Evolutionary conservation across 2,113 vertebrate species (phyloP), one percentile per base, ranked within the genome.

Genomic region (Etheostoma spectabile): DNA sequence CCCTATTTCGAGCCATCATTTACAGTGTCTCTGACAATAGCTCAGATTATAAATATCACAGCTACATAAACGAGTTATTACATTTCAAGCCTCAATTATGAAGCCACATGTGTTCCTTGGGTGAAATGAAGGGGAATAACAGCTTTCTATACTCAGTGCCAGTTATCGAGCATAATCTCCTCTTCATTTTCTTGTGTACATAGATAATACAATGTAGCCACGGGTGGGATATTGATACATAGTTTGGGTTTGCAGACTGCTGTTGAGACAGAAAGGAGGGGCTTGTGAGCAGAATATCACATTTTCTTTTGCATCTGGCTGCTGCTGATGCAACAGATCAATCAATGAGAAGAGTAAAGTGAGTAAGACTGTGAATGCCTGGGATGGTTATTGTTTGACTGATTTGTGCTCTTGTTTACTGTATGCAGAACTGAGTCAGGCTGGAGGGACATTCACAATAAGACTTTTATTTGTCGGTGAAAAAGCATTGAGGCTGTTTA

Each of bases 401-500:
- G 45, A 46, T 80, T 69, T 8, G 8, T 67, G 48, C 33, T 49
- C 60, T 60, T 59, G 74, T 67, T 70, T 21, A 77, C 35, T 79
- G 27, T 72, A 51, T 49, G n/a, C 64, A 66, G 21, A 73, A 15
- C 11, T 19, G 13, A 48, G 35, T 38, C 55, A 45, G 6, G 49
- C 35, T 73, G 10, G 16, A 52, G 52, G 11, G 10, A 49, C 75
- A 74, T 77, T 52, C 80, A 79, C 59, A 79, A 63, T 79, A 73
- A 75, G 74, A 86, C 60, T 71, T 33, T 42, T 75, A 86, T 88
- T 78, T 87, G 67, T 80, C 85, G 88, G 88, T 90, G 83, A 88
- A 89, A 77, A 86, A 55, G 70, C 75, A 59, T 81, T 82, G 68
- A 73, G 52, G 24, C 85, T 92, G 74, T 79, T 93, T 92, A 88